phyloP scores from a whole-genome alignment of 2,888 invertebrate species.

The Cataglyphis altisquamis region DNA sequence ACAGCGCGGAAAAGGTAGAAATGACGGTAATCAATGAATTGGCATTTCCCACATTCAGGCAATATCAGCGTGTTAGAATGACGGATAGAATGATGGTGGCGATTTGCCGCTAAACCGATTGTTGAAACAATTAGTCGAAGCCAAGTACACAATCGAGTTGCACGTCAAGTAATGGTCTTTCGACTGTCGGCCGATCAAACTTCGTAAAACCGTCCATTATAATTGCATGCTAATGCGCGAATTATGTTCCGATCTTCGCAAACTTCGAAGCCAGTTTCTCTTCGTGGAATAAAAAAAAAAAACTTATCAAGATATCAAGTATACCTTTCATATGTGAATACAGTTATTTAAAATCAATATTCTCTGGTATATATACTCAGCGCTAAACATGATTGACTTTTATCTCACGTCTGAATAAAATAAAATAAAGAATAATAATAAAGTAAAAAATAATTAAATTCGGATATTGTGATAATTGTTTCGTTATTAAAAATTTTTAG shows the following conservation, averaged over 20 bases:
- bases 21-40: conserved; percentile 74
- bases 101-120: conserved; percentile 49
- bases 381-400: background rate
- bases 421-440: background rate
- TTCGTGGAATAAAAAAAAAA: background rate
- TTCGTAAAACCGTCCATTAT: conserved; percentile 54
- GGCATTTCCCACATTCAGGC: conserved; percentile 73
- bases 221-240: conserved; percentile 46
- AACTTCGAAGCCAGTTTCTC: conserved; percentile 5
- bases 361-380: too few relatives aligned
- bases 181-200: conserved; percentile 36
- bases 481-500: background rate
- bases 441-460: background rate
- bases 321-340: background rate
- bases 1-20: conserved; percentile 62
- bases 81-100: conserved; percentile 60
- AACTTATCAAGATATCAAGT: background rate
- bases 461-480: background rate
- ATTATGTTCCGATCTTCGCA: conserved; percentile 38
- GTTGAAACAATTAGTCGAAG: conserved; percentile 70
- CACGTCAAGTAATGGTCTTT: conserved; percentile 57
- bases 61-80: conserved; percentile 66
- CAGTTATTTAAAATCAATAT: background rate
- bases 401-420: background rate
- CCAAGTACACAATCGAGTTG: conserved; percentile 37